These are phyloP conservation scores for Himantopus leucocephalus DNA, from an alignment of 2,113 vertebrate species.

Conservation along the genomic window DNA sequence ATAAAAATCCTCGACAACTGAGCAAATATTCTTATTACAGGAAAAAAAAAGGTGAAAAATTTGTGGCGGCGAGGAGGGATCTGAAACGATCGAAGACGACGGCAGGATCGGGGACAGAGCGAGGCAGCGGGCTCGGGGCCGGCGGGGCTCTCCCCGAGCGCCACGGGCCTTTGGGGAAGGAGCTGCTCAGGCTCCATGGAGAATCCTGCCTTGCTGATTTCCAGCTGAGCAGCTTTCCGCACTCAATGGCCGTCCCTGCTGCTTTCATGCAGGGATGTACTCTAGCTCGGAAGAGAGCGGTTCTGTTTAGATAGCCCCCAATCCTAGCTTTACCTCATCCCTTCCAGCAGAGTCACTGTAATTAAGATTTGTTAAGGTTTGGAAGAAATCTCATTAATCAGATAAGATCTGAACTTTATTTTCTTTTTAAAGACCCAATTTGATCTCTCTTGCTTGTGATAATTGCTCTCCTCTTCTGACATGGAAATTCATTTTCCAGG, in stretches of 20 bases:
- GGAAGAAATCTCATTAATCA: conserved; percentile 68
- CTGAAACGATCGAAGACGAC: not conserved
- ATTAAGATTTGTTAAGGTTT: conserved; percentile 69
- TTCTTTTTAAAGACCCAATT: conserved; percentile 71
- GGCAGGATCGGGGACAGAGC: not conserved
- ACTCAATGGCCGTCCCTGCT: conserved; percentile 59
- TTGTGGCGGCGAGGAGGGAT: not conserved
- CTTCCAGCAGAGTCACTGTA: conserved; percentile 64
- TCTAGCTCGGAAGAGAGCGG: conserved; percentile 36
- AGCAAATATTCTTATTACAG: not conserved
- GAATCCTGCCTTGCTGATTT: conserved; percentile 63
- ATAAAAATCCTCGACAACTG: not conserved
- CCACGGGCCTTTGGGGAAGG: not conserved
- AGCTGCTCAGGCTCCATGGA: conserved; percentile 61
- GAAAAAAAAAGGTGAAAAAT: not conserved
- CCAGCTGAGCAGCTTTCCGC: conserved; percentile 62
- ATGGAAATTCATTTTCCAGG: conserved; percentile 70
- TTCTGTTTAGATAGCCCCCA: conserved; percentile 66
- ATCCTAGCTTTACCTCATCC: conserved; percentile 63
- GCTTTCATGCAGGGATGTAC: conserved; percentile 61
- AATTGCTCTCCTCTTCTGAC: conserved; percentile 69
- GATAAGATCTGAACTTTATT: conserved; percentile 71
- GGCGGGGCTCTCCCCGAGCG: not conserved
- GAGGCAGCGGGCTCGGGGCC: fast-evolving
- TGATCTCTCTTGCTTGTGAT: conserved; percentile 65